Conservation (phyloP, 2,797 vertebrate species). For the Loriculus beryllinus region DNA sequence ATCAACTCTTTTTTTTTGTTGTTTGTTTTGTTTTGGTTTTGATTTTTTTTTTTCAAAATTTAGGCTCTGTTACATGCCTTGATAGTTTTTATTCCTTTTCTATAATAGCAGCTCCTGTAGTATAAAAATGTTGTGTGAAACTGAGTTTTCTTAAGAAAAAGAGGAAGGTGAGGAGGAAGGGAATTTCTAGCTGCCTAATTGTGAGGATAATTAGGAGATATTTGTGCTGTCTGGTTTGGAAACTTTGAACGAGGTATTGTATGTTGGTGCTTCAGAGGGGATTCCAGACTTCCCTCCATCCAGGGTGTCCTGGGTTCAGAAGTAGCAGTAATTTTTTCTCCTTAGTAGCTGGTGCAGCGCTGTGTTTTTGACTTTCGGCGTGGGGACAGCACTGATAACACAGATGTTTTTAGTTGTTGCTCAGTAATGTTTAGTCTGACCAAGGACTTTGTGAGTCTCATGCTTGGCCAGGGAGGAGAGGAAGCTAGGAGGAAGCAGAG, state of each 20-base stretch:
- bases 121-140: neutral
- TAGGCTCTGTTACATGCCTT: neutral
- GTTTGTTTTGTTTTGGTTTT: no score
- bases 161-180: neutral
- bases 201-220: neutral
- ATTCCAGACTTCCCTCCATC: neutral
- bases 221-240: neutral
- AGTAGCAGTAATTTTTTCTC: no score
- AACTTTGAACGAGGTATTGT: neutral
- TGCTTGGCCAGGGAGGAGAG: no score
- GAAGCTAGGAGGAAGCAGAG: no score
- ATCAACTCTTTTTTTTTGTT: neutral
- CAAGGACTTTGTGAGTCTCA: no score
- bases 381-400: no score
- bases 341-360: no score
- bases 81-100: neutral
- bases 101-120: neutral
- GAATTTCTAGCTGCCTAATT: neutral
- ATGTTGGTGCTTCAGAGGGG: rapidly evolving
- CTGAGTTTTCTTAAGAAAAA: neutral
- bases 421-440: no score
- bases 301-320: neutral
- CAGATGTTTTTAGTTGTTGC: no score
- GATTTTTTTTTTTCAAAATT: neutral
- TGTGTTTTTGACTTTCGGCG: no score